phyloP scores from a whole-genome alignment of 1,140 invertebrate genomes.

The Drosophila melanica region DNA sequence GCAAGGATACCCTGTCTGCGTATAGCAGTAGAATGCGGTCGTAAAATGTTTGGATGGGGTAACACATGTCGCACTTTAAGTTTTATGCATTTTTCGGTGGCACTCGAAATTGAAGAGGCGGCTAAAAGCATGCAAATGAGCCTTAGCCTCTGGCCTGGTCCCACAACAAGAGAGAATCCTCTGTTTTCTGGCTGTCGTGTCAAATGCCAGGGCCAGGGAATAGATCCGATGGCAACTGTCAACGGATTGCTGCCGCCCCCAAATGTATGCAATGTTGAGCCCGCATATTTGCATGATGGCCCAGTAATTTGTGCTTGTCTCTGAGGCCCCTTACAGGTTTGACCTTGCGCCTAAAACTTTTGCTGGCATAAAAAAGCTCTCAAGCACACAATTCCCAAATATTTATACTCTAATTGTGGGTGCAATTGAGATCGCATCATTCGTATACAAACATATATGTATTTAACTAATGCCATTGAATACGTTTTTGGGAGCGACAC shows the following conservation, averaged over 20 bases:
- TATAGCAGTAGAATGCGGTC: constrained; percentile 2
- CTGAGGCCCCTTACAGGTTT: neutral
- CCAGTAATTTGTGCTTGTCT: constrained; percentile 46
- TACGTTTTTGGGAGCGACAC: constrained; percentile 31
- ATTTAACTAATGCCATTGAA: constrained; percentile 14
- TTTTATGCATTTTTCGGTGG: constrained; percentile 43
- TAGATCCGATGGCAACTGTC: constrained; percentile 61
- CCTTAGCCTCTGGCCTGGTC: neutral
- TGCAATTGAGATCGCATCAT: constrained; percentile 58
- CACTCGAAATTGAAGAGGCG: constrained; percentile 54
- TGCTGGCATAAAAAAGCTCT: constrained; percentile 5
- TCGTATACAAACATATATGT: constrained; percentile 16
- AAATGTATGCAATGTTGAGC: constrained; percentile 61
- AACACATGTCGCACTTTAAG: constrained; percentile 57
- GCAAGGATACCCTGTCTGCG: neutral
- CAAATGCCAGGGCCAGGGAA: constrained; percentile 32
- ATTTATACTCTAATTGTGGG: constrained; percentile 73
- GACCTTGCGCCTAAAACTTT: constrained; percentile 55
- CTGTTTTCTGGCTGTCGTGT: constrained; percentile 31
- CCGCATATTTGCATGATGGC: constrained; percentile 71
- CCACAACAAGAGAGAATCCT: neutral
- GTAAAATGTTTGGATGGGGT: neutral
- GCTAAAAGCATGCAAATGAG: constrained; percentile 72
- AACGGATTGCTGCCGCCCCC: constrained; percentile 64
- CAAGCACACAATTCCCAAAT: constrained; percentile 60